Evolutionary conservation across 2,113 vertebrate species (phyloP).

Genomic region (Aleadryas rufinucha): DNA sequence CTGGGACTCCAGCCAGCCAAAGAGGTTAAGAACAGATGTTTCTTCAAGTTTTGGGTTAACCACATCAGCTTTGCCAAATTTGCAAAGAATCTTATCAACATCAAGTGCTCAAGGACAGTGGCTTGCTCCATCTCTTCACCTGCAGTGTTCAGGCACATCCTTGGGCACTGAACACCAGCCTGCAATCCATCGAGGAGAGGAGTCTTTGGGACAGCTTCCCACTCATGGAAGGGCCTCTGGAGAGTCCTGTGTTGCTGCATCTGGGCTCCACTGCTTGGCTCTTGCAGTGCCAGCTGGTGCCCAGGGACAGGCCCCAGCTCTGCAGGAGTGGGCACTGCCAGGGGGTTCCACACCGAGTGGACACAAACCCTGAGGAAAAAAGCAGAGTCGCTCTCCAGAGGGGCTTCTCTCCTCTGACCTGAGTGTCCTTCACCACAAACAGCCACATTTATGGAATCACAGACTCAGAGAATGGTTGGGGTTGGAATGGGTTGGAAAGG

Average conservation of each 20-base stretch:
- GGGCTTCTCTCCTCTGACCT: not conserved
- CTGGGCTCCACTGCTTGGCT: not conserved
- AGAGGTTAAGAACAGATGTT: not conserved
- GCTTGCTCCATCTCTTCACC: not conserved
- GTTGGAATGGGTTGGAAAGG: not conserved
- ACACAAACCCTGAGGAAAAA: not conserved
- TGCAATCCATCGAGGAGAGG: rapidly evolving
- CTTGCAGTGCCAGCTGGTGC: not conserved
- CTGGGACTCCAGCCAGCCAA: not conserved
- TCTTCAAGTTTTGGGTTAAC: not conserved
- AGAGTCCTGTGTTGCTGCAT: not conserved
- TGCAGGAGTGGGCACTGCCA: not conserved
- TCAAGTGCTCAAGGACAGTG: rapidly evolving
- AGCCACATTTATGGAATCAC: not conserved
- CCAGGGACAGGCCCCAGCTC: not conserved
- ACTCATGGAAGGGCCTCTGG: not conserved
- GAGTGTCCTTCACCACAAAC: not conserved
- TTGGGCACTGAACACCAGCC: not conserved
- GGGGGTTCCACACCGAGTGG: not conserved
- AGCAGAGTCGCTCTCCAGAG: not conserved
- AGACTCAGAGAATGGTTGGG: not conserved
- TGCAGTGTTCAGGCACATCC: not conserved
- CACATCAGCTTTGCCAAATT: not conserved
- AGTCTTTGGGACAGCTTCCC: not conserved
- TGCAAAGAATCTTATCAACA: not conserved